A percentile compares a stretch with the other conserved stretches of the same genome.
Conservation (phyloP, 1,140 invertebrate species). For the Drusus annulatus region DNA sequence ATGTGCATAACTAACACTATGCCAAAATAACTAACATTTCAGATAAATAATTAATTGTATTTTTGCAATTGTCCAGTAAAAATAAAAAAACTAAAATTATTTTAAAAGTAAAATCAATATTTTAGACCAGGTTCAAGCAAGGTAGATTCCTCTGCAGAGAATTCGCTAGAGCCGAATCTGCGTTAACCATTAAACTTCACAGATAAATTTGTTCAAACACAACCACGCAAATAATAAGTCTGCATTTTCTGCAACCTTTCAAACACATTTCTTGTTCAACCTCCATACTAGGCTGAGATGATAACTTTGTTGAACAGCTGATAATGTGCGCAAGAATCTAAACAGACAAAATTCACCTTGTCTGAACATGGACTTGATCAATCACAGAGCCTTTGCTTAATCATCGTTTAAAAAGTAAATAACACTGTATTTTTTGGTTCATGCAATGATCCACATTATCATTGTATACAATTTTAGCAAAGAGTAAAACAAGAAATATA, state of each 20-base stretch:
- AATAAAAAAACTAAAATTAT: no score
- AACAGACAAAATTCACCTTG: neutral
- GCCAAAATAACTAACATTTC: no score
- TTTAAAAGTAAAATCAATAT: no score
- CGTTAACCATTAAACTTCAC: neutral
- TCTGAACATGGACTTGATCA: constrained; percentile 2
- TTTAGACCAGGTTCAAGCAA: no score
- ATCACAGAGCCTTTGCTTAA: constrained; percentile 15
- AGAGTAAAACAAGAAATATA: neutral
- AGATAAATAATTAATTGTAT: no score
- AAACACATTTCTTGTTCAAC: neutral
- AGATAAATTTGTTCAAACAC: neutral
- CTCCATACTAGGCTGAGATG: neutral
- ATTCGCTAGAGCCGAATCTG: neutral
- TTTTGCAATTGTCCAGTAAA: no score
- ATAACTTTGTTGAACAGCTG: no score
- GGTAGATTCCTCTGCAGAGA: no score
- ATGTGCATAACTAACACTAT: no score
- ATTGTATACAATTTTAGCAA: neutral
- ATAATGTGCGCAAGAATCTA: neutral
- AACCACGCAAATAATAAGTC: no score
- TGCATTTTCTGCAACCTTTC: neutral
- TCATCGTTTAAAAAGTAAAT: constrained; percentile 1
- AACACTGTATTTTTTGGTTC: neutral
- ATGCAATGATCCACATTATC: neutral